Evolutionary conservation across 2,113 vertebrate genomes (phyloP).

Genomic region (Oryzias melastigma): DNA sequence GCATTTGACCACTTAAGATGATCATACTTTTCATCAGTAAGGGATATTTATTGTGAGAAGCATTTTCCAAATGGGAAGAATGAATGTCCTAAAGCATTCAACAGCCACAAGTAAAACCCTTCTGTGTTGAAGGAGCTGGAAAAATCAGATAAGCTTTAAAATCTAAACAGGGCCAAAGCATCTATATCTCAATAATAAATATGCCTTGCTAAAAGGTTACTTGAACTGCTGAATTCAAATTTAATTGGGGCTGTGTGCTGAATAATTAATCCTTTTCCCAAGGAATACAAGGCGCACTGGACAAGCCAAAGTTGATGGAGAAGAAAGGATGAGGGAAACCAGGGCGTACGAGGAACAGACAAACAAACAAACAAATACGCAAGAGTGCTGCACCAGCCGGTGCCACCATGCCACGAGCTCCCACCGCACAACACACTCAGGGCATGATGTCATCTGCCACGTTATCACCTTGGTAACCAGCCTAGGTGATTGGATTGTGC

Average conservation of each 20-base stretch:
- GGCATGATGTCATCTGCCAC: slow-evolving; percentile 67
- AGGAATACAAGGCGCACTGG: slow-evolving; percentile 62
- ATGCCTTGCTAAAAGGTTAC: slow-evolving; percentile 76
- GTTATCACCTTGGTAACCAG: slow-evolving; percentile 69
- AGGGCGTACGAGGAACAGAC: slow-evolving; percentile 37
- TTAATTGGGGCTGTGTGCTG: slow-evolving; percentile 74
- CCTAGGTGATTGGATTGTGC: slow-evolving; percentile 4
- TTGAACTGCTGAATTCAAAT: slow-evolving; percentile 77
- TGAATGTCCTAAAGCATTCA: slow-evolving; percentile 27
- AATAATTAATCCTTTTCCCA: slow-evolving; percentile 78
- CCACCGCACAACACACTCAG: slow-evolving; percentile 50
- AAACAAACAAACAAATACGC: slow-evolving; percentile 1
- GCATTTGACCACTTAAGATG: slow-evolving; percentile 5
- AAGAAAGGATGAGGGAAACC: slow-evolving; percentile 34
- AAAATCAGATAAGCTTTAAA: slow-evolving; percentile 65
- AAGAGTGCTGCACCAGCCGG: slow-evolving; percentile 40
- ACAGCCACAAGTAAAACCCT: slow-evolving; percentile 35
- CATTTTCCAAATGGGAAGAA: slow-evolving; percentile 44
- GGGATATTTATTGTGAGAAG: slow-evolving; percentile 32
- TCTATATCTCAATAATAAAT: slow-evolving; percentile 74
- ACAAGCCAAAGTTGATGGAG: slow-evolving; percentile 50
- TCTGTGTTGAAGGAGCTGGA: slow-evolving; percentile 59
- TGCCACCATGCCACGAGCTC: slow-evolving; percentile 56
- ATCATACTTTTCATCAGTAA: slow-evolving; percentile 9
- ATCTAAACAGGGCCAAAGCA: slow-evolving; percentile 76